phyloP scores from a whole-genome alignment of 2,113 vertebrate species.

The Pristiophorus japonicus region DNA sequence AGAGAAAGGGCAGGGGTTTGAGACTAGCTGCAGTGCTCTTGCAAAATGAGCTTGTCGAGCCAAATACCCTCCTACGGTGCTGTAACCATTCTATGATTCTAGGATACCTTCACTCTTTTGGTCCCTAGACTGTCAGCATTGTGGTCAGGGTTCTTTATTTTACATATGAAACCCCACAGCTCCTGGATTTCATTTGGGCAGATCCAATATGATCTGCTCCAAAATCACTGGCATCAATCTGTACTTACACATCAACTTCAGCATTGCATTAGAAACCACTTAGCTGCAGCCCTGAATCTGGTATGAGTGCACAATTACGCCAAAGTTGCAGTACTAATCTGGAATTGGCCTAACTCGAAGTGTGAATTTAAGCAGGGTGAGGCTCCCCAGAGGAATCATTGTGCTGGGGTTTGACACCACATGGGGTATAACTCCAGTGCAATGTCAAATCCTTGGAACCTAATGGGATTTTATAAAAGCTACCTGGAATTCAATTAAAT shows the following conservation, averaged over 20 bases:
- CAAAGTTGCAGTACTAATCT: neutral
- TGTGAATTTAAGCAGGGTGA: neutral
- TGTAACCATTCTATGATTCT: too few relatives aligned
- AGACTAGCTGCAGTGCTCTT: too few relatives aligned
- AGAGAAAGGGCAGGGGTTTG: too few relatives aligned
- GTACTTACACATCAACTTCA: neutral
- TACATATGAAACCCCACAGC: neutral
- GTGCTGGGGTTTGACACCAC: neutral
- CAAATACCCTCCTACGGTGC: too few relatives aligned
- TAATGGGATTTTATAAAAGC: neutral
- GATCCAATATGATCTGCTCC: neutral
- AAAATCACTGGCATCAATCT: neutral
- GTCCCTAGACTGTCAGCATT: too few relatives aligned
- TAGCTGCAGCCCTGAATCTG: neutral
- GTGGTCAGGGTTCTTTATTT: neutral
- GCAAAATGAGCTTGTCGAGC: too few relatives aligned
- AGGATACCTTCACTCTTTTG: too few relatives aligned
- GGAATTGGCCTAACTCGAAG: neutral
- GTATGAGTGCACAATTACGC: neutral
- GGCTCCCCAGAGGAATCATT: neutral
- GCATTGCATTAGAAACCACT: neutral
- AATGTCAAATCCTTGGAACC: neutral
- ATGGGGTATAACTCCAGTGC: neutral
- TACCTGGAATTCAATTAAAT: neutral
- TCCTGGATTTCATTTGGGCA: neutral